Percentiles rank a stretch among this genome's conserved stretches.
phyloP scores from a whole-genome alignment of 2,888 invertebrate species.

The Drosophila ustulata region DNA sequence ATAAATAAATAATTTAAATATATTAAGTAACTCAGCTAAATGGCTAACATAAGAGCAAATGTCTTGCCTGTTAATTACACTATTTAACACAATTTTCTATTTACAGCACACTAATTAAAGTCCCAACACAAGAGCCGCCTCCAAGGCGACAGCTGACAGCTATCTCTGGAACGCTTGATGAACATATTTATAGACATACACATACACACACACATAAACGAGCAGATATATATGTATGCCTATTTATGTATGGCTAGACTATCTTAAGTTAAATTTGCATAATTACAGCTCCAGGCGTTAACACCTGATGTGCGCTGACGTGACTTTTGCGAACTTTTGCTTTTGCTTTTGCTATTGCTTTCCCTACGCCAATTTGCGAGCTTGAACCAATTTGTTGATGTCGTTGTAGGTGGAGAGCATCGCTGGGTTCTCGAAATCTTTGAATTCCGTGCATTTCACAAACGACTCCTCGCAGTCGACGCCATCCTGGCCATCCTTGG shows the following conservation, averaged over 20 bases:
- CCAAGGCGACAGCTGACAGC: conserved; percentile 16
- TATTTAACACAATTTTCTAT: conserved; percentile 69
- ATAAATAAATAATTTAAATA: conserved; percentile 43
- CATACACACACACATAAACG: background rate
- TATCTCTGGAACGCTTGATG: conserved; percentile 33
- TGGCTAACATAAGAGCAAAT: conserved; percentile 70
- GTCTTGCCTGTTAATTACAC: conserved; percentile 59
- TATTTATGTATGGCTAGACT: conserved; percentile 59
- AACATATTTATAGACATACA: conserved; percentile 28
- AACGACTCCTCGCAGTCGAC: conserved; percentile 90
- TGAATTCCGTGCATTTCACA: conserved; percentile 88
- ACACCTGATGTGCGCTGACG: conserved; percentile 46
- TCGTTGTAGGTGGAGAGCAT: conserved; percentile 95
- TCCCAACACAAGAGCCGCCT: conserved; percentile 34
- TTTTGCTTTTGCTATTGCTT: conserved; percentile 24
- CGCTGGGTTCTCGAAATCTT: conserved; percentile 90
- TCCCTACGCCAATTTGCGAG: conserved; percentile 87
- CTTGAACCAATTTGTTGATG: conserved; percentile 94
- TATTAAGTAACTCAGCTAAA: conserved; percentile 59
- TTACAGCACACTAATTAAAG: conserved; percentile 69
- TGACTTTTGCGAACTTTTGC: conserved; percentile 58
- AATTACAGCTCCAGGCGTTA: conserved; percentile 59
- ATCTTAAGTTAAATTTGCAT: conserved; percentile 74
- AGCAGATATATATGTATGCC: conserved; percentile 17
- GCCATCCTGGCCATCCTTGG: conserved; percentile 94